A percentile compares a stretch with the other conserved stretches of the same genome.
Conservation (phyloP, 1,140 invertebrate species). For the Sipha flava region DNA sequence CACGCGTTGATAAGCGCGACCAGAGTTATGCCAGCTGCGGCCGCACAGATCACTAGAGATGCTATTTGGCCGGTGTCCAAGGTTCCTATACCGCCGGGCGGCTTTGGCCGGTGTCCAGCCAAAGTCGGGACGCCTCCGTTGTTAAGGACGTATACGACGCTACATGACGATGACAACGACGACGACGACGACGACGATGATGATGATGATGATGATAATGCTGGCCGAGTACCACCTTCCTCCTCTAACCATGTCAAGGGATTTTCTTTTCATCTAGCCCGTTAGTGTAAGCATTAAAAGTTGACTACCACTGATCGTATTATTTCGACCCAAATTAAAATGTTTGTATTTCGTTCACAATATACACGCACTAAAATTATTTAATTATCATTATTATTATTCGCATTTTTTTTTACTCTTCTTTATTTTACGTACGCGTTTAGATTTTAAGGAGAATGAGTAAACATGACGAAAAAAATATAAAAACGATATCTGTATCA, state of each 20-base stretch:
- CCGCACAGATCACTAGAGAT: background rate
- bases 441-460: too few species aligned
- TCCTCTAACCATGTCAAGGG: slow-evolving; percentile 21
- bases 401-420: too few species aligned
- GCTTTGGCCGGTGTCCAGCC: slow-evolving; percentile 1
- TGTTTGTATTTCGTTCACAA: background rate
- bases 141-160: slow-evolving; percentile 12
- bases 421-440: too few species aligned
- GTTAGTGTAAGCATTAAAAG: background rate
- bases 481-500: too few species aligned
- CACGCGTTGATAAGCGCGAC: background rate
- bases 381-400: too few species aligned
- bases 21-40: background rate
- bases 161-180: background rate
- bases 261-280: background rate
- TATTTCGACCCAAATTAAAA: background rate
- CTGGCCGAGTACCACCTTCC: background rate
- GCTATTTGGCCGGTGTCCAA: slow-evolving; percentile 8
- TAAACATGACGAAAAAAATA: too few species aligned
- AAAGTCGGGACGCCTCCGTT: background rate
- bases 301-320: background rate
- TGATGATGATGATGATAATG: background rate
- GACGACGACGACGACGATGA: background rate
- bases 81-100: slow-evolving; percentile 8
- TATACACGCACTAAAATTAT: too few species aligned